Percentiles rank a stretch among this genome's conserved stretches.
These are phyloP conservation scores for Amazonetta brasiliensis DNA, from an alignment of 2,797 vertebrate genomes.

Conservation along the genomic window DNA sequence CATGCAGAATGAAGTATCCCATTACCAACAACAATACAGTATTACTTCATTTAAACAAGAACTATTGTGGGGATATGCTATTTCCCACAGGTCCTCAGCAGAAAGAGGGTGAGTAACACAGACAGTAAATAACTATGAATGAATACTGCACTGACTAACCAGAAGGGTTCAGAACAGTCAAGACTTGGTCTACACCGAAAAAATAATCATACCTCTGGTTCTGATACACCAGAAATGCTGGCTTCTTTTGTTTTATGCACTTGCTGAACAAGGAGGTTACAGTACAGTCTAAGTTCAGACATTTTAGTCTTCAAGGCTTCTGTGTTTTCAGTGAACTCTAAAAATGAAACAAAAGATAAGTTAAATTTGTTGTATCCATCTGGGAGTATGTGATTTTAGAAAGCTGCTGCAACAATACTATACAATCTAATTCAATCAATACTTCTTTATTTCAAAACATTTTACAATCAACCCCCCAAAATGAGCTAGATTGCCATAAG, in stretches of 20 bases:
- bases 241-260: slow-evolving; percentile 93
- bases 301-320: slow-evolving; percentile 97
- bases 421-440: not conserved
- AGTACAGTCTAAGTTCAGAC: slow-evolving; percentile 97
- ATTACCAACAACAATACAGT: not conserved
- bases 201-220: slow-evolving; percentile 72
- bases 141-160: not conserved
- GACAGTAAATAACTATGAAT: not conserved
- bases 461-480: not conserved
- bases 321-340: slow-evolving; percentile 96
- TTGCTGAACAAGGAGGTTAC: slow-evolving; percentile 98
- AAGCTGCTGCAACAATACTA: not conserved
- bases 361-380: not conserved
- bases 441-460: not conserved
- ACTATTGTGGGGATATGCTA: not conserved
- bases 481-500: not conserved
- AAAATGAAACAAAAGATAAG: slow-evolving; percentile 16
- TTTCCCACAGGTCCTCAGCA: not conserved
- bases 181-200: not conserved
- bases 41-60: not conserved
- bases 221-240: slow-evolving; percentile 74
- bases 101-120: not conserved
- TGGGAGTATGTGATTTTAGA: not conserved
- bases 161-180: not conserved
- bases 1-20: not conserved